Evolutionary conservation across 2,797 vertebrate species (phyloP), one percentile per base, ranked within the genome.

Genomic region (Sciurus vulgaris): DNA sequence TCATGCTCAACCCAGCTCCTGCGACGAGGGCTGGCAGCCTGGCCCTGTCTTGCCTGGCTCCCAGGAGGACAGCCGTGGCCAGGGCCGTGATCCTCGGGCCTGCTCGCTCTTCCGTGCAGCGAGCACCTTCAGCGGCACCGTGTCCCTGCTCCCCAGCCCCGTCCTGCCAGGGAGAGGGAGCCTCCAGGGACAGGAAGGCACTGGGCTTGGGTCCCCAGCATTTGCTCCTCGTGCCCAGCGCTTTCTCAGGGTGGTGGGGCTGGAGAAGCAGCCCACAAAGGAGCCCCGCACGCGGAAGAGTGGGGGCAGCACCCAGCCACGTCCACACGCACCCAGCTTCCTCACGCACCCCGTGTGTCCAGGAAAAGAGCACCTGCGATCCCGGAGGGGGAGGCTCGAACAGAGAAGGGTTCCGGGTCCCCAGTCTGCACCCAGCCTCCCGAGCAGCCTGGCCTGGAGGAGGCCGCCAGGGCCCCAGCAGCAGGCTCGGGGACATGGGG

Each of bases 161-260:
- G 3, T 0, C 2, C 14, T 2, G 35, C 8, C 9, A 65, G 59
- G 9, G 11, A 30, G 35, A 12, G 38, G 20, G 24, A 47, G 56
- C 90, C 33, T 20, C 24, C 22, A 3, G 26, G 51, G 73, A 54
- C 6, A 41, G 22, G 20, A 11, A 63, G 44, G 18, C 7, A 8
- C n/a, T 10, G 61, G 72, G 51, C 17, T 30, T 18, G 0, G 15
- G 35, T 4, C n/a, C 54, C 86, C 24, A 22, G 24, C 4, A 22
- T 11, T 2, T 3, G 59, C 26, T 4, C 1, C 22, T 3, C 8
- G 26, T 33, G 8, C 5, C 35, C 38, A 3, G 18, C 10, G 0
- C 56, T 17, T 30, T 49, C 86, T 38, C 5, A 9, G 24, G 8
- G 47, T 5, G 22, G n/a, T 30, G 18, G 28, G 15, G 41, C n/a